A percentile compares a stretch with the other conserved stretches of the same genome.
Evolutionary conservation across 2,113 vertebrate genomes (phyloP).

Genomic region (Typhlomys cinereus): DNA sequence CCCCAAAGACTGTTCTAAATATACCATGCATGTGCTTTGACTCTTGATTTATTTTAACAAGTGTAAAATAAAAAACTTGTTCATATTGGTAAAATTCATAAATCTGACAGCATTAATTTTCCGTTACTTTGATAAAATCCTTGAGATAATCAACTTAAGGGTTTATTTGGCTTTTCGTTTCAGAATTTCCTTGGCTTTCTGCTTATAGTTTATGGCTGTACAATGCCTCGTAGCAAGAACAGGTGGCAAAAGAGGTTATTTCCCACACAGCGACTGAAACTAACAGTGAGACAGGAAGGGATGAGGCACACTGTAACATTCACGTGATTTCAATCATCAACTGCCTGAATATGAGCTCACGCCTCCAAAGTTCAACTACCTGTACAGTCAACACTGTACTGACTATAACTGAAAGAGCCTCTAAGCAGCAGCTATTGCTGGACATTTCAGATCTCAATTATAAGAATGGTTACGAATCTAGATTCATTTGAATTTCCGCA

Average conservation of each 20-base stretch:
- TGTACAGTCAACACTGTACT: no score
- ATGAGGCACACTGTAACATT: neutral
- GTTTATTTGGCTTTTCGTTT: neutral
- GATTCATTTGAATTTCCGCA: neutral
- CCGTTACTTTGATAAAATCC: neutral
- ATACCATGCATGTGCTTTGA: rapidly evolving
- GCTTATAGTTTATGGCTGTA: neutral
- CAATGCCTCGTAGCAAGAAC: no score
- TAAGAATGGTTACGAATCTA: neutral
- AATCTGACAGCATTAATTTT: neutral
- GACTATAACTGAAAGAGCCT: no score
- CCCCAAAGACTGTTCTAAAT: neutral
- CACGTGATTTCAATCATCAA: no score
- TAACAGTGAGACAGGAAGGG: rapidly evolving
- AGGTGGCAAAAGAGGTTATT: neutral
- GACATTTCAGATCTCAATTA: neutral
- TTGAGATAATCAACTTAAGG: neutral
- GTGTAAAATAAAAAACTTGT: neutral
- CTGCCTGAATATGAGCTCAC: rapidly evolving
- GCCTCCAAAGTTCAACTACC: no score
- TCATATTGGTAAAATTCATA: neutral
- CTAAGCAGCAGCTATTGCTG: rapidly evolving
- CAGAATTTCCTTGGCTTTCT: neutral
- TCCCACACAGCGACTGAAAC: neutral
- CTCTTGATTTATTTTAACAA: neutral